phyloP scores from a whole-genome alignment of 2,797 vertebrate species.

The Catamblyrhynchus diadema region DNA sequence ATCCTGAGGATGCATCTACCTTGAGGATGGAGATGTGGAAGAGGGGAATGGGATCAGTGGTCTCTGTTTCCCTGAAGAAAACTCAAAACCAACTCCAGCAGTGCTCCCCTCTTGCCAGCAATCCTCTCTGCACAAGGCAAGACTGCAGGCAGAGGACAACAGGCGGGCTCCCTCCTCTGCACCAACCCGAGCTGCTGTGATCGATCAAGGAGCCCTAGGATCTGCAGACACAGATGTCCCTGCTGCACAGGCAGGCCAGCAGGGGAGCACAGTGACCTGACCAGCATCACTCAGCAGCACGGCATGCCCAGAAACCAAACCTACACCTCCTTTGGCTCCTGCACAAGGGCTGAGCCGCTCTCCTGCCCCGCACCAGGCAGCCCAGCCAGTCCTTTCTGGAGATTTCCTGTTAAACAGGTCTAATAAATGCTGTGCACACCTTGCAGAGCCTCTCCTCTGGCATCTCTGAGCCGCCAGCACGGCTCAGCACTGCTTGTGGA shows the following conservation, averaged over 20 bases:
- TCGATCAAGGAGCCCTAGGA: neutral
- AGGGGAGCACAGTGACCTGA: neutral
- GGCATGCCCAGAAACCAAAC: neutral
- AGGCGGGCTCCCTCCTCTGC: neutral
- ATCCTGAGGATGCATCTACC: neutral
- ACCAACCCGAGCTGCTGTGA: neutral
- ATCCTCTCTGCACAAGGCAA: rapidly evolving
- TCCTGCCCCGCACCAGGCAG: neutral
- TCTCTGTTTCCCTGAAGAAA: neutral
- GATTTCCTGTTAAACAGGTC: conserved; percentile 39
- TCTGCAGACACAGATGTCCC: neutral
- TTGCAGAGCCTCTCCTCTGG: neutral
- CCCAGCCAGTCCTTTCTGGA: neutral
- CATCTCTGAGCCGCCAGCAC: rapidly evolving
- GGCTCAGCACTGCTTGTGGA: neutral
- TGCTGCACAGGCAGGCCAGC: neutral
- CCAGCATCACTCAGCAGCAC: neutral
- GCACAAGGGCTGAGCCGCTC: neutral
- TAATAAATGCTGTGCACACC: rapidly evolving
- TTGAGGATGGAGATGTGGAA: neutral
- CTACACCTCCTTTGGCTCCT: neutral
- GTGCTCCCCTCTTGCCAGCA: neutral
- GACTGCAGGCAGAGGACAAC: neutral
- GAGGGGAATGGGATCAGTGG: neutral
- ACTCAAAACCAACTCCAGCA: neutral